Conservation (phyloP, 2,888 invertebrate species). For the Steinernema hermaphroditum region DNA sequence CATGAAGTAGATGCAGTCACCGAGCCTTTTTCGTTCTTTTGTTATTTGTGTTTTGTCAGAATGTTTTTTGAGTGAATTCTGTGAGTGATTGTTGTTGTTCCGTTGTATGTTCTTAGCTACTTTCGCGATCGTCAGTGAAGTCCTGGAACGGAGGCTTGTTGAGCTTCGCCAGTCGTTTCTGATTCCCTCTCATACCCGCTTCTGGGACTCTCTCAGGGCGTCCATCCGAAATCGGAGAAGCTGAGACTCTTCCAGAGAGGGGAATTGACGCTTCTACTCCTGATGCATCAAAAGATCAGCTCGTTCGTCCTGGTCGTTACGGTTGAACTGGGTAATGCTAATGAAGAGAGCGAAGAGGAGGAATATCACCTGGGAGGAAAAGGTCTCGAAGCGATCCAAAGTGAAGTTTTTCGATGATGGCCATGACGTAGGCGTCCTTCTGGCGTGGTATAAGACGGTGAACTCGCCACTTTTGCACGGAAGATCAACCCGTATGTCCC, state of each 20-base stretch:
- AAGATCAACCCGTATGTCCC: no score
- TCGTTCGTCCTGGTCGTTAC: slow-evolving; percentile 99
- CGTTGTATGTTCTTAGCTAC: background rate
- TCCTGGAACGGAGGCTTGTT: slow-evolving; percentile 79
- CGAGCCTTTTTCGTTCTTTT: background rate
- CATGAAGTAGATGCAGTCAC: slow-evolving; percentile 44
- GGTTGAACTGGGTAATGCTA: slow-evolving; percentile 86
- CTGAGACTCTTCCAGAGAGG: no score
- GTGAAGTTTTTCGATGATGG: slow-evolving; percentile 16
- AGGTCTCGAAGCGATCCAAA: no score
- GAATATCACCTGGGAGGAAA: slow-evolving; percentile 73
- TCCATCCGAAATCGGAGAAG: slow-evolving; percentile 70
- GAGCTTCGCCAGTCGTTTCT: slow-evolving; percentile 99
- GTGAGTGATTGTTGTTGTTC: slow-evolving; percentile 22
- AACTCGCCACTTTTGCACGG: no score
- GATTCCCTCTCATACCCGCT: slow-evolving; percentile 71
- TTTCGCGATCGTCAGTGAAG: background rate
- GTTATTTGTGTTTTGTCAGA: background rate
- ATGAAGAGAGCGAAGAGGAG: slow-evolving; percentile 97
- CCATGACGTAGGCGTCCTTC: slow-evolving; percentile 69
- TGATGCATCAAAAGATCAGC: slow-evolving; percentile 94
- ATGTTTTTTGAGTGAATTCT: slow-evolving; percentile 7
- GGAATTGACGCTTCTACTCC: slow-evolving; percentile 79
- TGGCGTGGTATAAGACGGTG: slow-evolving; percentile 81
- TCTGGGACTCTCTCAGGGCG: slow-evolving; percentile 36